Evolutionary conservation across 2,888 invertebrate species (phyloP).

Genomic region (Ophion ventricosus): DNA sequence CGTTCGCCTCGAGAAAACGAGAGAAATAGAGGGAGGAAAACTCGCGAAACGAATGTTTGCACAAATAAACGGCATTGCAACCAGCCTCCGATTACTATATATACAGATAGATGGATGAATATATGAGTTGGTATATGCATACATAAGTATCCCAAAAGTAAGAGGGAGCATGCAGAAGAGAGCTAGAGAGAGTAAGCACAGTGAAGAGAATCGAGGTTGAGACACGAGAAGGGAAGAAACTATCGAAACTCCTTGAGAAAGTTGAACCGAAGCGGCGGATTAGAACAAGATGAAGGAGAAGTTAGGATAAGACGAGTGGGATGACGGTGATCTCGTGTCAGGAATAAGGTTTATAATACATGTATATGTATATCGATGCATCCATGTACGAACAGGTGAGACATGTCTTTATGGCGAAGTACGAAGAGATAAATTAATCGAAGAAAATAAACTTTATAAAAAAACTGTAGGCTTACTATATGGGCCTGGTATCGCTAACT

Average conservation of each 20-base stretch:
- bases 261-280: conserved; percentile 42
- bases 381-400: conserved; percentile 38
- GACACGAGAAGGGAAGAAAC: conserved; percentile 49
- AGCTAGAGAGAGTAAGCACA: background rate
- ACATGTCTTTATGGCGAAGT: conserved; percentile 27
- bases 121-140: background rate
- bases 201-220: conserved; percentile 27
- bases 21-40: background rate
- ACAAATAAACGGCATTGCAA: conserved; percentile 55
- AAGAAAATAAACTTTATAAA: no score
- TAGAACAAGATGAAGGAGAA: conserved; percentile 19
- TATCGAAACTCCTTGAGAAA: conserved; percentile 65
- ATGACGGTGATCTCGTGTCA: conserved; percentile 42
- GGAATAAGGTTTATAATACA: conserved; percentile 41
- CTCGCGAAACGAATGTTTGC: conserved; percentile 56
- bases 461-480: no score
- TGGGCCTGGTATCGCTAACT: no score
- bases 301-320: conserved; percentile 30
- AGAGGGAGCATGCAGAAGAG: background rate
- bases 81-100: conserved; percentile 8
- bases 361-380: conserved; percentile 26
- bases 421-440: conserved; percentile 24
- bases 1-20: conserved; percentile 28
- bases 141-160: background rate
- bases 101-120: background rate